Conservation (phyloP, 2,113 vertebrate species). For the Pao palembangensis region DNA sequence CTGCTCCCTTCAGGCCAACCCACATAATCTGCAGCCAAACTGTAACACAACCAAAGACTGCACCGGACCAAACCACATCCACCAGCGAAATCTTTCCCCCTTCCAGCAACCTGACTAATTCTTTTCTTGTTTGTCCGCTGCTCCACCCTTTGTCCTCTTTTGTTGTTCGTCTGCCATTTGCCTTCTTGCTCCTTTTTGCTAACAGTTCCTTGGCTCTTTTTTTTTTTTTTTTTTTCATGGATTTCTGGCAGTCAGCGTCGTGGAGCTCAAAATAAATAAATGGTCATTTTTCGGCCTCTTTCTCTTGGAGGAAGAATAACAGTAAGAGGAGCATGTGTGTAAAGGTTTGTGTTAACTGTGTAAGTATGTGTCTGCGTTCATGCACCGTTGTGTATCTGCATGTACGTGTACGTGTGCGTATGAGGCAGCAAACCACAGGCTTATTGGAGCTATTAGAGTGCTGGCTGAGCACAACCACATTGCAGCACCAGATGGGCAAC, state of each 20-base stretch:
- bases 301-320: constrained; percentile 70
- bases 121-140: constrained; percentile 27
- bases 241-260: constrained; percentile 40
- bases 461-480: constrained; percentile 67
- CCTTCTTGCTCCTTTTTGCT: constrained; percentile 24
- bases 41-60: constrained; percentile 55
- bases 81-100: constrained; percentile 40
- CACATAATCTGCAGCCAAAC: constrained; percentile 60
- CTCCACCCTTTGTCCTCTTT: constrained; percentile 24
- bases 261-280: constrained; percentile 74
- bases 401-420: constrained; percentile 42
- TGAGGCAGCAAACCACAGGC: constrained; percentile 76
- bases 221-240: constrained; percentile 8
- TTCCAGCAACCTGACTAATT: constrained; percentile 23
- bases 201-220: constrained; percentile 35
- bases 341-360: constrained; percentile 49
- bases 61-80: constrained; percentile 53
- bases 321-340: constrained; percentile 57
- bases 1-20: constrained; percentile 49
- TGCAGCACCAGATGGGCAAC: constrained; percentile 77
- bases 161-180: constrained; percentile 40
- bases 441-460: constrained; percentile 78
- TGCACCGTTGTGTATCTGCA: constrained; percentile 36
- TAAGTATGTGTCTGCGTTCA: constrained; percentile 40
- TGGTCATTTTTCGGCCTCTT: constrained; percentile 70